phyloP scores from a whole-genome alignment of 2,888 invertebrate species.

The Cataglyphis cursor region DNA sequence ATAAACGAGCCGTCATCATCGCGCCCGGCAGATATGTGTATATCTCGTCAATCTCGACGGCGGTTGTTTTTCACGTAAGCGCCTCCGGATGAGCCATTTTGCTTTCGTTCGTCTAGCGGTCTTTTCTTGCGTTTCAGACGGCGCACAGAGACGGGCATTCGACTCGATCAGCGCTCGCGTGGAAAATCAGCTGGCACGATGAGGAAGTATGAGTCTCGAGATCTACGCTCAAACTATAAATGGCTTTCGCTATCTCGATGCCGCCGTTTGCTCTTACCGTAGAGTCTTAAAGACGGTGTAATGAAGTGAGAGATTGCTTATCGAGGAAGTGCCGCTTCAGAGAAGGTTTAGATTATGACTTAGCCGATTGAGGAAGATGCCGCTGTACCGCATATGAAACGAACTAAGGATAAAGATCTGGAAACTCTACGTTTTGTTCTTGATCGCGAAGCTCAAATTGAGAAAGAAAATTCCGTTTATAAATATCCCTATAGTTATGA shows the following conservation, averaged over 20 bases:
- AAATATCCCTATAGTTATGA: neutral
- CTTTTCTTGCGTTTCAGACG: neutral
- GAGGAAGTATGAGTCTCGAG: constrained; percentile 17
- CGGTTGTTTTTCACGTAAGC: constrained; percentile 41
- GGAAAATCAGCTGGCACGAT: constrained; percentile 26
- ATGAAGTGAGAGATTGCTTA: constrained; percentile 19
- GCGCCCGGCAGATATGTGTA: neutral
- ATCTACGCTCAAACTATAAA: constrained; percentile 26
- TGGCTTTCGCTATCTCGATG: constrained; percentile 28
- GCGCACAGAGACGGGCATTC: neutral
- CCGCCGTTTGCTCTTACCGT: neutral
- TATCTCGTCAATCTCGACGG: constrained; percentile 41
- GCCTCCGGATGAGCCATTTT: constrained; percentile 31
- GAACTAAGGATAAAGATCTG: neutral
- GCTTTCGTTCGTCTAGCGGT: constrained; percentile 43
- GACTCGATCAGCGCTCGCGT: neutral
- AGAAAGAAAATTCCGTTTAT: neutral
- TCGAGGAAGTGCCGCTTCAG: constrained; percentile 32
- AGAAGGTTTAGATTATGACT: constrained; percentile 8
- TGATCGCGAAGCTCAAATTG: neutral
- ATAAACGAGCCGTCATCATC: constrained; percentile 36
- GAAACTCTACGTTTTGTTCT: constrained; percentile 8
- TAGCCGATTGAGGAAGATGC: neutral
- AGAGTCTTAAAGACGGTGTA: neutral
- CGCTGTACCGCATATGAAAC: constrained; percentile 4